Conservation (phyloP, 1,140 invertebrate species). For the Ctenoplectra terminalis region DNA sequence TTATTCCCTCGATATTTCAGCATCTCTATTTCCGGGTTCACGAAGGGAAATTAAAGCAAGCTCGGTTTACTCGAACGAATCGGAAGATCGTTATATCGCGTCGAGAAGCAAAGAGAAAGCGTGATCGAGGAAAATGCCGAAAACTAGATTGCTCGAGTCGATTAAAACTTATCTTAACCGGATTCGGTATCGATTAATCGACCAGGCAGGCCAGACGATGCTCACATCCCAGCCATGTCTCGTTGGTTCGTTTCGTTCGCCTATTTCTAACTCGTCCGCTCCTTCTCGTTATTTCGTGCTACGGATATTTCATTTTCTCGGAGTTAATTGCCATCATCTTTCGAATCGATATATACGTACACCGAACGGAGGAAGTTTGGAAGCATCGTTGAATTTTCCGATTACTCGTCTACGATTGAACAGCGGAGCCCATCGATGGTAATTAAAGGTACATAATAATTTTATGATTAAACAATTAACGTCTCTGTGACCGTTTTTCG, state of each 20-base stretch:
- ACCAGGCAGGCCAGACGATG: not conserved
- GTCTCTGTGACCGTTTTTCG: no score
- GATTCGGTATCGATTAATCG: slow-evolving; percentile 50
- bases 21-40: slow-evolving; percentile 2
- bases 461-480: no score
- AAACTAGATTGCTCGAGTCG: slow-evolving; percentile 54
- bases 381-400: slow-evolving; percentile 8
- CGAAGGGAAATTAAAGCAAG: slow-evolving; percentile 29
- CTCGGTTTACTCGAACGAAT: not conserved
- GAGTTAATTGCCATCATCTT: slow-evolving; percentile 45
- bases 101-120: no score
- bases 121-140: slow-evolving; percentile 19
- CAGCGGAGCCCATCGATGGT: no score
- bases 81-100: slow-evolving; percentile 23
- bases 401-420: not conserved
- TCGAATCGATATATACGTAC: not conserved
- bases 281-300: slow-evolving; percentile 47
- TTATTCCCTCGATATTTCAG: not conserved
- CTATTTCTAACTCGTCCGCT: slow-evolving; percentile 24
- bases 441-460: no score
- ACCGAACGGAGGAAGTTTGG: not conserved
- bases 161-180: slow-evolving; percentile 60
- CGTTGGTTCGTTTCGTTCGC: slow-evolving; percentile 12
- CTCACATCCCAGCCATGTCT: not conserved
- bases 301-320: slow-evolving; percentile 60